Evolutionary conservation across 1,140 invertebrate species (phyloP), one percentile per base, ranked within the genome.

Genomic region (Phenacoccus solenopsis): DNA sequence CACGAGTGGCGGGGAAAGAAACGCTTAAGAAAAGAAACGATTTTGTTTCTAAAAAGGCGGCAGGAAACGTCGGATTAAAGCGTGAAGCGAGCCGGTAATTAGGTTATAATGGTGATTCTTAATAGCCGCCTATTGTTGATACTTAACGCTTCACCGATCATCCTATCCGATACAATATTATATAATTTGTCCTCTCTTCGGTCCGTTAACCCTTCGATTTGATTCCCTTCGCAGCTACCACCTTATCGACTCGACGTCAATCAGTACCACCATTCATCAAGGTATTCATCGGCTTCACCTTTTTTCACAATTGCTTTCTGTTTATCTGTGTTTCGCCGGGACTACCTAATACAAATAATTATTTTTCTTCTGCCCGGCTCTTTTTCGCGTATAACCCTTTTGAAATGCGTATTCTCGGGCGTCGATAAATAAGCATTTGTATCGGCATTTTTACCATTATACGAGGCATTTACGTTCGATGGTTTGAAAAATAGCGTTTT

Each of bases 61-160:
- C 59, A 64, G 59, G 59, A 64, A 64, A 25, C 16, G 59, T 64
- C 59, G 59, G 59, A 64, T 64, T 64, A 64, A 27, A 27, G 59
- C 59, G 59, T 64, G 59, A 64, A 64, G 59, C 25, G 25, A 64
- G 59, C 22, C 59, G 59, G 59, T 64, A 64, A 64, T 64, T 64
- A 64, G 59, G 59, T 64, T 64, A 64, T 64, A 64, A 64, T 64
- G 59, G 59, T 64, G 25, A 64, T 64, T 64, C 59, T 64, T 64
- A 64, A 64, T 64, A 64, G 59, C 59, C 59, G 59, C 25, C 59
- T 64, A 64, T 64, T 64, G 59, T 64, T 64, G 59, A 64, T 64
- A 64, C 22, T 64, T 64, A 64, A 24, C 21, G 59, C 59, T 64
- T 64, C 59, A 27, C 59, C 20, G 59, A 64, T 64, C 59, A 27